These are phyloP conservation scores for Engraulis encrasicolus DNA, from an alignment of 2,113 vertebrate species.

Conservation along the genomic window DNA sequence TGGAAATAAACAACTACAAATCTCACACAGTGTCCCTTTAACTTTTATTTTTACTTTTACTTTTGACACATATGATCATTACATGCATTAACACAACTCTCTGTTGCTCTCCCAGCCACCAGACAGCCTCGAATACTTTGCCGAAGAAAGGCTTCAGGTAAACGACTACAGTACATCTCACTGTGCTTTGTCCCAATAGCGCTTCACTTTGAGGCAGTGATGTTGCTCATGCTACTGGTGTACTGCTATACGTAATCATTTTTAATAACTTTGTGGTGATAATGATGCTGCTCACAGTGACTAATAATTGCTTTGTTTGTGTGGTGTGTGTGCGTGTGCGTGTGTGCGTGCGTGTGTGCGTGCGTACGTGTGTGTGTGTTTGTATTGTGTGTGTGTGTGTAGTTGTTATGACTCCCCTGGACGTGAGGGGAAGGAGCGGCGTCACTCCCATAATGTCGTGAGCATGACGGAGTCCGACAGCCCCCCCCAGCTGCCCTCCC, in stretches of 20 bases:
- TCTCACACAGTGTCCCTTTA: too few relatives aligned
- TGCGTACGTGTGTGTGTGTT: background rate
- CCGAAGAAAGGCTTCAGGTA: conserved; percentile 97
- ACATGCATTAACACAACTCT: conserved; percentile 41
- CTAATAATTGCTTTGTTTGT: too few relatives aligned
- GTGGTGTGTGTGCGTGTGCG: background rate
- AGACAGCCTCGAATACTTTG: conserved; percentile 83
- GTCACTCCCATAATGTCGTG: conserved; percentile 82
- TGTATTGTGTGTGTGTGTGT: background rate
- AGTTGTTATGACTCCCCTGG: conserved; percentile 85
- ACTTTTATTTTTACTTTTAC: too few relatives aligned
- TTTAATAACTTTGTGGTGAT: background rate
- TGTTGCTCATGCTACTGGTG: background rate
- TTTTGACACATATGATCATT: too few relatives aligned
- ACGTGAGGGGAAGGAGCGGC: conserved; percentile 80
- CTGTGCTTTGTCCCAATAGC: background rate
- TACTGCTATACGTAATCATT: background rate
- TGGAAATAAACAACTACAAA: too few relatives aligned
- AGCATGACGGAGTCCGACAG: conserved; percentile 83
- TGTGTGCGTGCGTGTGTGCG: background rate
- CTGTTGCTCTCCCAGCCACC: conserved; percentile 74
- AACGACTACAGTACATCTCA: conserved; percentile 35
- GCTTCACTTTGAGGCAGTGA: background rate
- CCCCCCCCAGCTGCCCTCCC: conserved; percentile 87
- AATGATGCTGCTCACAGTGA: background rate